Evolutionary conservation across 2,888 invertebrate species (phyloP), one percentile per base, ranked within the genome.

Genomic region (Hypsopygia costalis): DNA sequence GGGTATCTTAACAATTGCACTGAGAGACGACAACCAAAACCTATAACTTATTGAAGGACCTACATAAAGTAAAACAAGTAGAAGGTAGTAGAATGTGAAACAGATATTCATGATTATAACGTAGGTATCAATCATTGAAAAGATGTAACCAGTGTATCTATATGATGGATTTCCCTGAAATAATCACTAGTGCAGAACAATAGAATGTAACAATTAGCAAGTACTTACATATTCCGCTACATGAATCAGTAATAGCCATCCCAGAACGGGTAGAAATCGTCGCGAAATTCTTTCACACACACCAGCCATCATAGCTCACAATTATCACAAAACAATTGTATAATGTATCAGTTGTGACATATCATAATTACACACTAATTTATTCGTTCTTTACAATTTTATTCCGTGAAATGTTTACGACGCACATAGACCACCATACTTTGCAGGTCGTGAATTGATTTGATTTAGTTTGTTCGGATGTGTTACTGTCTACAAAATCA

Each of bases 211-310:
- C 49, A 45, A 61, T 44, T 45, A 40, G 32, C 39, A 46, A 52
- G 45, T 44, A 75, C 76, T 75, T 69, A 76, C 76, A 59, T 72
- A 58, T 69, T 73, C 62, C 49, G 60, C 60, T 58, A 72, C 41
- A 47, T 62, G 55, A 54, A 73, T 49, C 48, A 71, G 48, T 45
- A 69, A 54, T 50, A 74, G 56, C 55, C 55, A 68, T 55, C 70
- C 72, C 48, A 66, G 49, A 47, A 69, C 48, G 52, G 61, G 55
- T 52, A 72, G 58, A 62, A 60, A 63, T 58, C 64, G 59, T 44
- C 55, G 61, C 46, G 58, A 52, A 51, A 51, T 53, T 43, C 47
- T 58, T 52, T 51, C 57, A 49, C 57, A 49, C 41, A 47, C 52
- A 51, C 55, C 58, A 53, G 65, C 67, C 76, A 76, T 76, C 51